These are phyloP conservation scores for Cheilosia soror DNA, from an alignment of 2,888 invertebrate genomes.

Conservation along the genomic window DNA sequence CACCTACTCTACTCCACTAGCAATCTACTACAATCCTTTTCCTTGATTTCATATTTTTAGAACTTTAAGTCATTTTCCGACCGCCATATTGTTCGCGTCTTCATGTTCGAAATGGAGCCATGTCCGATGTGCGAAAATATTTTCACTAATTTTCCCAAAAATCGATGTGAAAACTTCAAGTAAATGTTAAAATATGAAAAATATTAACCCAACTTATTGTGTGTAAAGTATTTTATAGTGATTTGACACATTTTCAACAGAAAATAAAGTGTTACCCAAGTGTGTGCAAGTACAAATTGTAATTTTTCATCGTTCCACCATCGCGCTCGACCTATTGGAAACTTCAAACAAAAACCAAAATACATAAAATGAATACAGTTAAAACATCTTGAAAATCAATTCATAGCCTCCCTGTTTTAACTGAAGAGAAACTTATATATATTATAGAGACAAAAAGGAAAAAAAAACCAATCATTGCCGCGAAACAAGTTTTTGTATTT, in stretches of 20 bases:
- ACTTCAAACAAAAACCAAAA: slow-evolving; percentile 28
- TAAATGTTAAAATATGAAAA: slow-evolving; percentile 77
- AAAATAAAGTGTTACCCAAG: slow-evolving; percentile 21
- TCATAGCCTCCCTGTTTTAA: neutral
- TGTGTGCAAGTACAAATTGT: slow-evolving; percentile 17
- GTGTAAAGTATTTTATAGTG: slow-evolving; percentile 24
- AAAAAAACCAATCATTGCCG: slow-evolving; percentile 62
- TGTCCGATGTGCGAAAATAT: slow-evolving; percentile 78
- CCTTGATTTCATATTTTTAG: slow-evolving; percentile 68
- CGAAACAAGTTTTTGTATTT: slow-evolving; percentile 75
- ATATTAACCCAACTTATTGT: slow-evolving; percentile 2
- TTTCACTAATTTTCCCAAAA: slow-evolving; percentile 80
- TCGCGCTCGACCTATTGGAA: neutral
- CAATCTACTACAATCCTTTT: slow-evolving; percentile 62
- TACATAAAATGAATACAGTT: neutral
- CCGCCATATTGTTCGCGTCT: slow-evolving; percentile 78
- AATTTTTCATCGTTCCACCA: slow-evolving; percentile 8
- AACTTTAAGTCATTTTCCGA: slow-evolving; percentile 73
- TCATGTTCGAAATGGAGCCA: slow-evolving; percentile 78
- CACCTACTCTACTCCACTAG: slow-evolving; percentile 18
- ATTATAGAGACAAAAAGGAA: slow-evolving; percentile 49
- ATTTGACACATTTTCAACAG: slow-evolving; percentile 16
- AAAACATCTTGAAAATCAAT: neutral
- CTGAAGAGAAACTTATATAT: neutral
- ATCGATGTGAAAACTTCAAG: slow-evolving; percentile 62